These are phyloP conservation scores for Grapholita molesta DNA, from an alignment of 1,140 invertebrate species.

Conservation along the genomic window DNA sequence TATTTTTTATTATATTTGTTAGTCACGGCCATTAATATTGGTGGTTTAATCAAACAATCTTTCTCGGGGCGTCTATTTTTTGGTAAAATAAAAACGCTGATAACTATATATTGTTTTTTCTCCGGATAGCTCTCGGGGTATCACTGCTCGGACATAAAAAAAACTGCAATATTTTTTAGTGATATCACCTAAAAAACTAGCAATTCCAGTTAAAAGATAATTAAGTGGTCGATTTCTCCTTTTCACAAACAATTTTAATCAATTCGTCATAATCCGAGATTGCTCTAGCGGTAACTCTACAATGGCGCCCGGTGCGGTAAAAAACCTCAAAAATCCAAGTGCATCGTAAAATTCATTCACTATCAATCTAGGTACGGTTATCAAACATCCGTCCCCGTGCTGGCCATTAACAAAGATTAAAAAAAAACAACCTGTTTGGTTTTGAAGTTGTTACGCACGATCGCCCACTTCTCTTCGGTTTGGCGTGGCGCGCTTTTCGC, in stretches of 20 bases:
- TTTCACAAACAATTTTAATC: background rate
- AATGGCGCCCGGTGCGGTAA: background rate
- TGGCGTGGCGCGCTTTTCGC: background rate
- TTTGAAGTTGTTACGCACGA: background rate
- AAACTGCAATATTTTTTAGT: too few species aligned
- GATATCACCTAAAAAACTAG: background rate
- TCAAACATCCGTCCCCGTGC: background rate
- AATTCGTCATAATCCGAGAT: background rate
- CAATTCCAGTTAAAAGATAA: background rate
- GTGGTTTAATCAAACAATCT: too few species aligned
- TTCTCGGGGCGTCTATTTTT: too few species aligned
- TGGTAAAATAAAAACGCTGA: too few species aligned
- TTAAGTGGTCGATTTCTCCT: background rate
- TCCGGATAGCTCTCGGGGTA: too few species aligned
- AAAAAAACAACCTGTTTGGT: background rate
- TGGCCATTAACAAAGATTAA: background rate
- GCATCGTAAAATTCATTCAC: background rate
- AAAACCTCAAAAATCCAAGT: background rate
- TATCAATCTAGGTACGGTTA: slow-evolving; percentile 2
- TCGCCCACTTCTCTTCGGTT: background rate
- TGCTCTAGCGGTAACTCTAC: background rate
- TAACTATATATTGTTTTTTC: too few species aligned
- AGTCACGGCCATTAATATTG: too few species aligned
- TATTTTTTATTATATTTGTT: too few species aligned
- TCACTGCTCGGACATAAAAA: too few species aligned